Percentiles rank a stretch among this genome's conserved stretches.
Conservation (phyloP, 2,888 invertebrate genomes). For the Dysmachus trigonus region DNA sequence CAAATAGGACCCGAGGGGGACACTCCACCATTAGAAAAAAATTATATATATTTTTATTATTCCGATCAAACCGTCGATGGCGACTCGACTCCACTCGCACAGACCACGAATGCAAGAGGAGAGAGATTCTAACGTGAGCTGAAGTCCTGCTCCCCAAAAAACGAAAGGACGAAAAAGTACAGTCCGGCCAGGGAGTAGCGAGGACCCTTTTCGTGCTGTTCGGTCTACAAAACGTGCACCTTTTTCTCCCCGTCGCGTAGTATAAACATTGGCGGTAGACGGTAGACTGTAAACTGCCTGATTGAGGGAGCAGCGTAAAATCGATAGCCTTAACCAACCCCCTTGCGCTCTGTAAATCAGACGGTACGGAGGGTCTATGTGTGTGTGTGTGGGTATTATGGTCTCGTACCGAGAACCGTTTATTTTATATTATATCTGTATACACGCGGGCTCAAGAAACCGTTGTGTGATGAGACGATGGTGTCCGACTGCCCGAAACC, state of each 20-base stretch:
- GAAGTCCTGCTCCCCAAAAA: neutral
- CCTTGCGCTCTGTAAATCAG: neutral
- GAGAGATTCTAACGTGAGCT: constrained; percentile 19
- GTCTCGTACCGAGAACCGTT: neutral
- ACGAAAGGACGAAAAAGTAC: constrained; percentile 3
- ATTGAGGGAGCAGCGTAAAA: constrained; percentile 32
- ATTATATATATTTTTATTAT: neutral
- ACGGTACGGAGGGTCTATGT: neutral
- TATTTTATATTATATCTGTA: neutral
- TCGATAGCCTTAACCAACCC: constrained; percentile 26
- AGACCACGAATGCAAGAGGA: constrained; percentile 39
- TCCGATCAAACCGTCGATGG: constrained; percentile 41
- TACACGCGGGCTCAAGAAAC: neutral
- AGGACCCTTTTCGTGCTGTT: constrained; percentile 25
- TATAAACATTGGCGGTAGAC: constrained; percentile 28
- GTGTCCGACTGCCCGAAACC: constrained; percentile 29
- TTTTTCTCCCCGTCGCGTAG: constrained; percentile 29
- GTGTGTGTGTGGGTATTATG: neutral
- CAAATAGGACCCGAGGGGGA: constrained; percentile 7
- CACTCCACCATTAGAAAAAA: constrained; percentile 30
- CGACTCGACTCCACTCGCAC: constrained; percentile 42
- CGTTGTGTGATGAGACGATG: neutral
- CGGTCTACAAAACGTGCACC: constrained; percentile 40
- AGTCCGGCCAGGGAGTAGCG: neutral
- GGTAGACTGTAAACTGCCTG: constrained; percentile 6